Base-by-base conservation (phyloP, 2,797 vertebrate species). In the Diceros bicornis region DNA sequence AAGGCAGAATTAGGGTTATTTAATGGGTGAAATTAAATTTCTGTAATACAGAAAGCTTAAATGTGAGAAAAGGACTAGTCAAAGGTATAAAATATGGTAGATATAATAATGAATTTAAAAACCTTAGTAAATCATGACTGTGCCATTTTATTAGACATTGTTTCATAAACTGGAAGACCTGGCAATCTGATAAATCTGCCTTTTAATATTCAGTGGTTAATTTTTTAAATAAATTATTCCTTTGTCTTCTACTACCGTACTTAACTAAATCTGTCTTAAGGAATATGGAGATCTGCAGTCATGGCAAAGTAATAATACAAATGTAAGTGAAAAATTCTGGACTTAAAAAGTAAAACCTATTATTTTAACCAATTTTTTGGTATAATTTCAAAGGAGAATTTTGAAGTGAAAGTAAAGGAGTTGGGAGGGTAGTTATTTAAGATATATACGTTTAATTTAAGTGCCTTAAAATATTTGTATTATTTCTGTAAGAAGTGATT, bases 111-210 rank as follows among this genome's bases (percentile, higher is more conserved):
- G 96, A 97, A 97, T 98, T 98, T 98, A 98, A 98, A 97, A 95
- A 94, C 79, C 0, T 10, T 94, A 68, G 86, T 98, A 98, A 98
- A 98, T 99, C 97, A 98, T 92, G 94, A 87, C 95, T 88, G 1
- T 96, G 74, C 92, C 12, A 52, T 97, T 98, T 98, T 98, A 98
- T 98, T 98, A 92, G 97, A 95, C 94, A 87, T 97, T 97, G 96
- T 98, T 98, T 98, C 97, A 97, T 98, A 98, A 98, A 98, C 97
- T 98, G 37, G 89, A 97, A 98, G 98, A 91, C 85, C 81, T 97
- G 95, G 88, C 96, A 96, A 89, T 98, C 97, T 34, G 97, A 98
- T 98, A 98, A 98, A 98, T 99, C 97, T 98, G 94, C 82, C 97
- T 98, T 92, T 98, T 98, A 98, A 98, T 98, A 97, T 95, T 97